Evolutionary conservation across 2,797 vertebrate species (phyloP).

Genomic region (Hybognathus amarus): DNA sequence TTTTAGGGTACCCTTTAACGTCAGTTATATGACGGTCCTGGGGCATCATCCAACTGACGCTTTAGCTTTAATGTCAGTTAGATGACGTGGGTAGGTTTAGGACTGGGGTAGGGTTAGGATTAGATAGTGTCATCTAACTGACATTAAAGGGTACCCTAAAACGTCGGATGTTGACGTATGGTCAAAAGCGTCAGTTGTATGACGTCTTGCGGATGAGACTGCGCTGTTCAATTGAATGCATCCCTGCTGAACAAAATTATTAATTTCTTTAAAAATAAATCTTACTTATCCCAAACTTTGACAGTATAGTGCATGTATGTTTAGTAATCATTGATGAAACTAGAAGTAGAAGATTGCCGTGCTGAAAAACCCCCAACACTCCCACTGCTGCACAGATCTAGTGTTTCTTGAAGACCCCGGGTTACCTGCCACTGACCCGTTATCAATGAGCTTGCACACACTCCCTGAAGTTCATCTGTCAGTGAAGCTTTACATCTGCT

Average conservation of each 20-base stretch:
- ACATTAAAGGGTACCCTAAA: no score
- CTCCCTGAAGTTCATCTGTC: slow-evolving; percentile 72
- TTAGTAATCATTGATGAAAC: slow-evolving; percentile 53
- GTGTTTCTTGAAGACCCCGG: slow-evolving; percentile 65
- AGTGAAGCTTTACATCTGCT: slow-evolving; percentile 70
- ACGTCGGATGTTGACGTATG: no score
- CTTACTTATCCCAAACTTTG: neutral
- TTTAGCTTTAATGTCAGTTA: no score
- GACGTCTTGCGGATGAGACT: no score
- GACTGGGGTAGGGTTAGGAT: no score
- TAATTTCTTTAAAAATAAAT: neutral
- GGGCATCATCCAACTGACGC: no score
- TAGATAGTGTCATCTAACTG: no score
- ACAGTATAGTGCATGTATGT: slow-evolving; percentile 50
- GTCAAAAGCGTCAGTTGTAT: no score
- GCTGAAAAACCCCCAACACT: slow-evolving; percentile 23
- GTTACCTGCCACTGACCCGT: slow-evolving; percentile 72
- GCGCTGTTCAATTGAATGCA: no score
- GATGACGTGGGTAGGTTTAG: no score
- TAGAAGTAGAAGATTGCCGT: slow-evolving; percentile 52
- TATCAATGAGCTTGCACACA: slow-evolving; percentile 70
- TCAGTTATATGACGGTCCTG: no score
- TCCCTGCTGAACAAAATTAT: neutral
- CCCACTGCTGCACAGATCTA: slow-evolving; percentile 59
- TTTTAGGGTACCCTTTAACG: no score